Conservation (phyloP, 1,140 invertebrate species). For the Drosophila quadrilineata region DNA sequence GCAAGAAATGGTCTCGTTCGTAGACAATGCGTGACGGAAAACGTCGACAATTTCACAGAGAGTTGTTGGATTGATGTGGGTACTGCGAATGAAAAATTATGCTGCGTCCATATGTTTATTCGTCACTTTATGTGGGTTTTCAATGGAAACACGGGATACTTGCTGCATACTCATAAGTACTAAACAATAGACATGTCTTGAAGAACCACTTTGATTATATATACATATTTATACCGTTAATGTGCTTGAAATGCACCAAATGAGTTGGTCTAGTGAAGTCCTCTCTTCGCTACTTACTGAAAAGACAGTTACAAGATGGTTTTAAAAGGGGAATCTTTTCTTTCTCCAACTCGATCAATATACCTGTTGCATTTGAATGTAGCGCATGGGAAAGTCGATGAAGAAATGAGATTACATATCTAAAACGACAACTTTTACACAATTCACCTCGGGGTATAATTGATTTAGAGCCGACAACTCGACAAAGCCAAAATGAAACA, state of each 20-base stretch:
- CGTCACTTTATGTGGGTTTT: conserved; percentile 24
- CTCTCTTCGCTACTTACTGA: neutral
- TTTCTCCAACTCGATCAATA: conserved; percentile 7
- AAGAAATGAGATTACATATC: conserved; percentile 25
- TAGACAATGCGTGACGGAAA: conserved; percentile 21
- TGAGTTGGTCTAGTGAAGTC: neutral
- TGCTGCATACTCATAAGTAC: neutral
- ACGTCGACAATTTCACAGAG: conserved; percentile 33
- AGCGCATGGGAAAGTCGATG: conserved; percentile 39
- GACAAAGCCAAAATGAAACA: conserved; percentile 32
- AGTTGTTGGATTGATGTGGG: conserved; percentile 35
- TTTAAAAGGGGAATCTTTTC: too few relatives aligned
- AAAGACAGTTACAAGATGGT: too few relatives aligned
- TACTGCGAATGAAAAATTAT: conserved; percentile 10
- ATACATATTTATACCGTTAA: conserved; percentile 1
- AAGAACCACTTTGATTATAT: conserved; percentile 10
- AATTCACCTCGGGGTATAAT: conserved; percentile 39
- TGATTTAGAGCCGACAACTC: conserved; percentile 50
- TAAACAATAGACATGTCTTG: conserved; percentile 17
- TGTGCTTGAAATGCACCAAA: conserved; percentile 14
- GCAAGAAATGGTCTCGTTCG: conserved; percentile 24
- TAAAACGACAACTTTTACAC: conserved; percentile 32
- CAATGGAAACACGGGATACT: conserved; percentile 1
- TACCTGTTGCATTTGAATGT: conserved; percentile 18
- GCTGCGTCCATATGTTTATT: too few relatives aligned